These are phyloP conservation scores for Lasioglossum lativentre DNA, from an alignment of 2,888 invertebrate species.

Conservation along the genomic window DNA sequence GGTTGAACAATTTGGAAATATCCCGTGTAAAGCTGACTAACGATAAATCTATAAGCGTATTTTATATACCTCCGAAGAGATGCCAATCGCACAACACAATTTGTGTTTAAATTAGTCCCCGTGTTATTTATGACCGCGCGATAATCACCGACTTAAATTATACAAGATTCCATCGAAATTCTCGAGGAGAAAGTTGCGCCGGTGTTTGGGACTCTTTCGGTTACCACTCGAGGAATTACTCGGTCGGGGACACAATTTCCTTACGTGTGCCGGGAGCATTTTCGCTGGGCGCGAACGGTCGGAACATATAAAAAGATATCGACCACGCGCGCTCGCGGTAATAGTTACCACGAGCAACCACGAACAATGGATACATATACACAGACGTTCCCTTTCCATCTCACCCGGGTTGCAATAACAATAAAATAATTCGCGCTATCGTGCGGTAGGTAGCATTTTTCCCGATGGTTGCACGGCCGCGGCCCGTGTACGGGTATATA, in stretches of 20 bases:
- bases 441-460: neutral
- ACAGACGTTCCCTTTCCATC: neutral
- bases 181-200: neutral
- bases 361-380: neutral
- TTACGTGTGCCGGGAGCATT: neutral
- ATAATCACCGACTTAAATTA: neutral
- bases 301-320: slow-evolving; percentile 1
- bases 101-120: neutral
- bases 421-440: neutral
- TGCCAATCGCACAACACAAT: neutral
- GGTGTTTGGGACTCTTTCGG: neutral
- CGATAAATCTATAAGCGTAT: neutral
- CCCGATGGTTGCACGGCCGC: neutral
- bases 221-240: neutral
- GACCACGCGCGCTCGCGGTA: neutral
- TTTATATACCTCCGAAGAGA: neutral
- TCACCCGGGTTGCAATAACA: neutral
- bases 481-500: no score
- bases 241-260: neutral
- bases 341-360: neutral
- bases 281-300: neutral
- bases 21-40: neutral
- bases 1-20: no score
- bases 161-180: neutral
- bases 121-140: neutral